These are phyloP conservation scores for Latrodectus hesperus DNA, from an alignment of 2,888 invertebrate genomes.

Conservation along the genomic window DNA sequence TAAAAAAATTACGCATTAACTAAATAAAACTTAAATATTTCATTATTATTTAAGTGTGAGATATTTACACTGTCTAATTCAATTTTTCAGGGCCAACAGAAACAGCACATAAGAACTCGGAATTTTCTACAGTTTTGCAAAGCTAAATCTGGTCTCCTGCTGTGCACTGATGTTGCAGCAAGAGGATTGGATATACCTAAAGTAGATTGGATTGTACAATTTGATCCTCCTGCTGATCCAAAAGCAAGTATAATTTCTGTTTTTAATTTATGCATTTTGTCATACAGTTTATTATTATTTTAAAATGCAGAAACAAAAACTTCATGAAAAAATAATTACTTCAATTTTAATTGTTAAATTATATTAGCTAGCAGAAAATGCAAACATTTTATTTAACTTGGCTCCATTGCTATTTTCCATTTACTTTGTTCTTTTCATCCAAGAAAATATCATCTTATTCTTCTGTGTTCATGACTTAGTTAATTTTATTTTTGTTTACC, in stretches of 20 bases:
- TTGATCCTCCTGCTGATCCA: slow-evolving; percentile 99
- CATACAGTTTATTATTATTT: background rate
- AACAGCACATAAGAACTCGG: slow-evolving; percentile 93
- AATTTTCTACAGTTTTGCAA: slow-evolving; percentile 99
- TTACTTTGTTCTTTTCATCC: no score
- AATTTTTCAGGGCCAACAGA: slow-evolving; percentile 92
- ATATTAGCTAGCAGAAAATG: no score
- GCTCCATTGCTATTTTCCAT: no score
- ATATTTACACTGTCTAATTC: background rate
- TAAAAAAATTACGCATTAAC: no score
- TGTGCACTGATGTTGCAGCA: slow-evolving; percentile 99
- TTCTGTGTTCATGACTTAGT: no score
- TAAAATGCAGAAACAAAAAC: background rate
- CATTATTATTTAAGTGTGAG: background rate
- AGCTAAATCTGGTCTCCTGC: slow-evolving; percentile 90
- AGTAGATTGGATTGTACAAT: slow-evolving; percentile 99
- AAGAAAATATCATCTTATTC: no score
- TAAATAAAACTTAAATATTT: background rate
- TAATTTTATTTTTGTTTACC: no score
- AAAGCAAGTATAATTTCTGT: slow-evolving; percentile 79
- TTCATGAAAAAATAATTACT: no score
- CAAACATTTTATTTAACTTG: no score
- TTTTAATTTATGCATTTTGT: background rate
- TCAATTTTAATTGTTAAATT: no score
- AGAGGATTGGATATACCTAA: slow-evolving; percentile 82